Conservation (phyloP, 37 sponge, comb jelly and placozoan genomes). For the Aplysina aerophoba region DNA sequence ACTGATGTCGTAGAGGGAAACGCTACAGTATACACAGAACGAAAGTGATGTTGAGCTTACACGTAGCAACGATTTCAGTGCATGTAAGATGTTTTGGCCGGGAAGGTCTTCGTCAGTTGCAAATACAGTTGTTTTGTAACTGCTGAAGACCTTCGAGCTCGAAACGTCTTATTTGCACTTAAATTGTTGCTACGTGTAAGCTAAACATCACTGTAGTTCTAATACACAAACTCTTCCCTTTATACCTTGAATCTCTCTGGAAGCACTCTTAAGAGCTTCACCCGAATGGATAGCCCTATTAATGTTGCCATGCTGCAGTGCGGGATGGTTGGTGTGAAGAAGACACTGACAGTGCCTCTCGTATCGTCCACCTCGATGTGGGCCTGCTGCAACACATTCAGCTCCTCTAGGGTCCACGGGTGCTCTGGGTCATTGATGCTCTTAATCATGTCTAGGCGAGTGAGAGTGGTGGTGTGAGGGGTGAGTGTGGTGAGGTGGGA, state of each 20-base stretch:
- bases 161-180: no score
- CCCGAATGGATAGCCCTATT: constrained; percentile 93
- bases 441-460: constrained; percentile 71
- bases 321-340: constrained; percentile 98
- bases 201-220: no score
- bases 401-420: constrained; percentile 95
- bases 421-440: constrained; percentile 97
- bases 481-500: no score
- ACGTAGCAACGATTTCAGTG: no score
- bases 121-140: no score
- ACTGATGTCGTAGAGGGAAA: no score
- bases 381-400: constrained; percentile 88
- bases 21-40: no score
- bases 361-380: constrained; percentile 82
- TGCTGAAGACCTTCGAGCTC: no score
- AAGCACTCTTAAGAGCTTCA: constrained; percentile 82
- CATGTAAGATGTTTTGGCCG: no score
- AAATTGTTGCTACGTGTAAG: no score
- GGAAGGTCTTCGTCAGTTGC: no score
- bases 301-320: constrained; percentile 99
- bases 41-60: no score
- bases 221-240: constrained; percentile 4
- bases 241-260: constrained; percentile 86
- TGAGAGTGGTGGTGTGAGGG: neutral
- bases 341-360: constrained; percentile 61